phyloP scores from a whole-genome alignment of 2,888 invertebrate species.

The Clepsis dumicolana region DNA sequence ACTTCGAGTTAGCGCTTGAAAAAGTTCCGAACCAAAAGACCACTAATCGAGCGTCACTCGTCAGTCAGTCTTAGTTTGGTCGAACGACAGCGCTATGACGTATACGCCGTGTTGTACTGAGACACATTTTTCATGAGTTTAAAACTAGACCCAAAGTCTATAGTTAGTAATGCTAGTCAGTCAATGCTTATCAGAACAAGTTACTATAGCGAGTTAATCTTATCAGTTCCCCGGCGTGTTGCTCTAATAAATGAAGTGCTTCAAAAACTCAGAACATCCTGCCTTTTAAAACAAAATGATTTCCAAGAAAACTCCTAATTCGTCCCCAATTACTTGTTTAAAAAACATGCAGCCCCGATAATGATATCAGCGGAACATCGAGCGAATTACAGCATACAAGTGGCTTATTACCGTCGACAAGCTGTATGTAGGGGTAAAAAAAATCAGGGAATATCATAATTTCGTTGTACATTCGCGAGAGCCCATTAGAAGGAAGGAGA shows the following conservation, averaged over 20 bases:
- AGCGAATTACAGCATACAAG: slow-evolving; percentile 70
- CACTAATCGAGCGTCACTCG: too few species aligned
- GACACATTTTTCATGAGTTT: too few species aligned
- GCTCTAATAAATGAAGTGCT: background rate
- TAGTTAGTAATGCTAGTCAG: too few species aligned
- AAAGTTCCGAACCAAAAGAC: too few species aligned
- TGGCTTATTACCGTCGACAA: slow-evolving; percentile 76
- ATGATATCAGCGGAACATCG: slow-evolving; percentile 56
- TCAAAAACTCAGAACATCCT: background rate
- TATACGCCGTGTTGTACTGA: too few species aligned
- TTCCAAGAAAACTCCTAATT: slow-evolving; percentile 19
- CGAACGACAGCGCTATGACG: too few species aligned
- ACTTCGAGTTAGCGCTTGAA: too few species aligned
- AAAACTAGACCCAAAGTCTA: too few species aligned
- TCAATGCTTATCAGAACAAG: too few species aligned
- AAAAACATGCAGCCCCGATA: slow-evolving; percentile 44
- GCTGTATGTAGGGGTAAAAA: slow-evolving; percentile 50
- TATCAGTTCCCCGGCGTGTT: too few species aligned
- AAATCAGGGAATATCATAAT: slow-evolving; percentile 71
- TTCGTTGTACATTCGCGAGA: slow-evolving; percentile 55
- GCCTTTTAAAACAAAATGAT: background rate
- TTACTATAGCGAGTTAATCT: too few species aligned
- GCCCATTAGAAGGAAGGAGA: slow-evolving; percentile 73
- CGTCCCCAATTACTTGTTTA: slow-evolving; percentile 39
- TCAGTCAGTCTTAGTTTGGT: too few species aligned